Evolutionary conservation across 2,888 invertebrate species (phyloP).

Genomic region (Drosophila meridionalis): DNA sequence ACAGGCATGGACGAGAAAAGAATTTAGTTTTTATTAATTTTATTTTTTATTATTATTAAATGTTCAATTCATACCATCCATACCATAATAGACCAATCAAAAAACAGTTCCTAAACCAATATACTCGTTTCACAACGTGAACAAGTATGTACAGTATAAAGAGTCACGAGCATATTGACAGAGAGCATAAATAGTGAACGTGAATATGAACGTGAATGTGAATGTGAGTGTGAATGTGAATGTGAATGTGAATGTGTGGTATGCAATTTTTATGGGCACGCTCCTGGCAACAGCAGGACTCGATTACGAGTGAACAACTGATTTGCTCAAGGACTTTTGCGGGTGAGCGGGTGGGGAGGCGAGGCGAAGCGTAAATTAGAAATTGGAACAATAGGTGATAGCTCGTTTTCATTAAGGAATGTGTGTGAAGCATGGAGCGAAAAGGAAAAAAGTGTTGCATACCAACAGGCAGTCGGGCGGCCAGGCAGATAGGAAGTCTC

Average conservation of each 20-base stretch:
- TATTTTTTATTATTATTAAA: no score
- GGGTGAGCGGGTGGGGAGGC: not conserved
- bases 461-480: conserved; percentile 52
- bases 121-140: not conserved
- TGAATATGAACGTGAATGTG: not conserved
- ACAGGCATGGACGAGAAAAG: no score
- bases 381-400: conserved; percentile 77
- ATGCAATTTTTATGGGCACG: conserved; percentile 73
- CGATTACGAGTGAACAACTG: conserved; percentile 47
- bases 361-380: conserved; percentile 66
- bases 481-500: conserved; percentile 15
- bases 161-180: conserved; percentile 50
- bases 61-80: no score
- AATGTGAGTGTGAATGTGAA: not conserved
- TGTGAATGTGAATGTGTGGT: conserved; percentile 42
- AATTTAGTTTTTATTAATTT: no score
- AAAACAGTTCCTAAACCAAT: not conserved
- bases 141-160: conserved; percentile 44
- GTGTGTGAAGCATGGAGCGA: conserved; percentile 4
- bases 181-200: conserved; percentile 24
- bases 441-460: conserved; percentile 56
- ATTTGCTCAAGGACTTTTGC: conserved; percentile 67
- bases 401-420: conserved; percentile 72
- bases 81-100: no score
- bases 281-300: conserved; percentile 8